Evolutionary conservation across 2,113 vertebrate species (phyloP).

Genomic region (Pelusios castaneus): DNA sequence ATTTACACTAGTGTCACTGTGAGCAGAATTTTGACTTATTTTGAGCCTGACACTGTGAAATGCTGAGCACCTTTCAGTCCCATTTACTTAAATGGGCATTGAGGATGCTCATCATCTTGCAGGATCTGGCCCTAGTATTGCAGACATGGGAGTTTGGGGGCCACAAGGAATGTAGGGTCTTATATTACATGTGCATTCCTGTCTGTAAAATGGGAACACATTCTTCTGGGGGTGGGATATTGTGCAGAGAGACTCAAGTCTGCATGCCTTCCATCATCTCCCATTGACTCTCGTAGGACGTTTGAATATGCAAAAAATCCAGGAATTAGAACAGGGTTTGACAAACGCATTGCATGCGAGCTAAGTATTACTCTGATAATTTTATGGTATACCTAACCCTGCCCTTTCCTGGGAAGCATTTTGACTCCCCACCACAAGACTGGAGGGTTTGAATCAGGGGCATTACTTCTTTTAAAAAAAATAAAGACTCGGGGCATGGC

Average conservation of each 20-base stretch:
- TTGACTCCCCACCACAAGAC: background rate
- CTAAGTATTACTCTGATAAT: background rate
- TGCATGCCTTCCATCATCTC: background rate
- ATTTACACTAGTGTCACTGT: background rate
- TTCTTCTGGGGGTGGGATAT: background rate
- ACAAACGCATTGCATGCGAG: background rate
- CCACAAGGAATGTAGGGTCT: background rate
- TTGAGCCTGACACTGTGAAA: background rate
- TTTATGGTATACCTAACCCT: background rate
- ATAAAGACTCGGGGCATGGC: too few relatives aligned
- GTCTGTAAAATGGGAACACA: background rate
- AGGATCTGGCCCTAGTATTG: accelerated
- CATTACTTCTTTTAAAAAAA: too few relatives aligned
- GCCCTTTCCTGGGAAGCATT: background rate
- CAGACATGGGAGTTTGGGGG: background rate
- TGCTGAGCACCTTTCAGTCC: background rate
- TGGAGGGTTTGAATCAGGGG: background rate
- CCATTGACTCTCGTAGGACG: background rate
- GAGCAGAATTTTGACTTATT: background rate
- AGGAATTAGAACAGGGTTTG: background rate
- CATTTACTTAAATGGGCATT: background rate
- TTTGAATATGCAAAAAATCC: background rate
- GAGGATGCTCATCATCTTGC: background rate
- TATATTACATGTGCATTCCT: background rate
- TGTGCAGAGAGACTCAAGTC: background rate